phyloP scores from a whole-genome alignment of 2,113 vertebrate species.

The Stegastes partitus region DNA sequence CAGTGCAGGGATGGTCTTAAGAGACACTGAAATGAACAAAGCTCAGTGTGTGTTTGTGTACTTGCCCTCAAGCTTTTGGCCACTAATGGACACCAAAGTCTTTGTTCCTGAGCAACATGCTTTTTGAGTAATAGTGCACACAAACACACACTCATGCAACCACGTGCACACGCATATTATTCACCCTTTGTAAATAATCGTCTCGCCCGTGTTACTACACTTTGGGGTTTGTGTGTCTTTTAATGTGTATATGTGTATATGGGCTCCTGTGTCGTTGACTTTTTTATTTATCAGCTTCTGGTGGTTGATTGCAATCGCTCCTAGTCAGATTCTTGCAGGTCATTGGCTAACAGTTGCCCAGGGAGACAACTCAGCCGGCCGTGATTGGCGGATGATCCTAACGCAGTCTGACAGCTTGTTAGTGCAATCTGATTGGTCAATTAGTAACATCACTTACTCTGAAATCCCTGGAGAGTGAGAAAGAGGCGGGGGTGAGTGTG shows the following conservation, averaged over 20 bases:
- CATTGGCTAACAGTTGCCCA: constrained; percentile 84
- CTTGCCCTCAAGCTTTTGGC: constrained; percentile 70
- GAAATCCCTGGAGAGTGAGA: constrained; percentile 54
- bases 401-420: constrained; percentile 80
- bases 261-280: constrained; percentile 10
- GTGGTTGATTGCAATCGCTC: constrained; percentile 64
- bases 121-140: constrained; percentile 50
- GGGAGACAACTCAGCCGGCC: constrained; percentile 76
- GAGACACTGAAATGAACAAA: constrained; percentile 70
- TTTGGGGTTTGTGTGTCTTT: constrained; percentile 39
- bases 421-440: constrained; percentile 86
- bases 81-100: constrained; percentile 75
- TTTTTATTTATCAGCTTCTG: constrained; percentile 61
- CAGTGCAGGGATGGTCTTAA: constrained; percentile 62
- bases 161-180: constrained; percentile 40
- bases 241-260: constrained; percentile 32
- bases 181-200: constrained; percentile 47
- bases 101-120: constrained; percentile 71
- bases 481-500: neutral
- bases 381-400: constrained; percentile 79
- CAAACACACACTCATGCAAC: constrained; percentile 25
- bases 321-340: constrained; percentile 79
- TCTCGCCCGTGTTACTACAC: constrained; percentile 14
- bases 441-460: constrained; percentile 79
- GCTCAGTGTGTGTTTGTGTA: constrained; percentile 47